phyloP scores from a whole-genome alignment of 2,888 invertebrate species.

The Pollenia amentaria region DNA sequence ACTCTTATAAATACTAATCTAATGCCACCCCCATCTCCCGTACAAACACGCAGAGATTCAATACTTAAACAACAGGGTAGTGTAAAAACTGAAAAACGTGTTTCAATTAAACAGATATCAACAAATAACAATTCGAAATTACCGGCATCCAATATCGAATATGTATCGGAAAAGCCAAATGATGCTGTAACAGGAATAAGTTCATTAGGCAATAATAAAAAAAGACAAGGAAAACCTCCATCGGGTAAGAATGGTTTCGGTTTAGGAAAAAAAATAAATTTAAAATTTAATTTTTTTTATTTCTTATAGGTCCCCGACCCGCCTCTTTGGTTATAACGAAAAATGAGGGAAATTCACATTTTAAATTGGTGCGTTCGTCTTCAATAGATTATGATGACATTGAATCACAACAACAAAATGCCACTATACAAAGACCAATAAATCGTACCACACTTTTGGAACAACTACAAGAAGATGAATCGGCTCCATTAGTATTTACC shows the following conservation, averaged over 20 bases:
- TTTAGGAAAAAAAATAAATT: not conserved
- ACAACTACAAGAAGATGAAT: constrained; percentile 83
- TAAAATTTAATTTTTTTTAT: constrained; percentile 2
- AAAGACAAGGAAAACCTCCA: constrained; percentile 79
- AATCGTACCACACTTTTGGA: constrained; percentile 75
- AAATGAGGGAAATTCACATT: constrained; percentile 82
- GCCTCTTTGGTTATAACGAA: constrained; percentile 83
- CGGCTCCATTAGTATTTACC: constrained; percentile 83
- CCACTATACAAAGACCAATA: constrained; percentile 76
- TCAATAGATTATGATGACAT: constrained; percentile 84
- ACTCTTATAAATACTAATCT: constrained; percentile 71
- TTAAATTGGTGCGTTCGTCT: constrained; percentile 83
- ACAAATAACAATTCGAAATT: constrained; percentile 46
- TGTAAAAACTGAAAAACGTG: constrained; percentile 83
- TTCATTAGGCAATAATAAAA: constrained; percentile 57
- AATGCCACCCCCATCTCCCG: constrained; percentile 78
- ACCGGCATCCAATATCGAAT: constrained; percentile 81
- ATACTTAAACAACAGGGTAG: constrained; percentile 83
- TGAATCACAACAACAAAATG: constrained; percentile 81
- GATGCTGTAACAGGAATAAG: constrained; percentile 27
- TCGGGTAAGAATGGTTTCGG: constrained; percentile 77
- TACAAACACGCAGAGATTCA: constrained; percentile 82
- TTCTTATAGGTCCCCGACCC: constrained; percentile 81
- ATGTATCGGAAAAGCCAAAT: constrained; percentile 80
- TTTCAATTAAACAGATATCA: constrained; percentile 82